Evolutionary conservation across 2,113 vertebrate species (phyloP).

Genomic region (Pteruthius melanotis): DNA sequence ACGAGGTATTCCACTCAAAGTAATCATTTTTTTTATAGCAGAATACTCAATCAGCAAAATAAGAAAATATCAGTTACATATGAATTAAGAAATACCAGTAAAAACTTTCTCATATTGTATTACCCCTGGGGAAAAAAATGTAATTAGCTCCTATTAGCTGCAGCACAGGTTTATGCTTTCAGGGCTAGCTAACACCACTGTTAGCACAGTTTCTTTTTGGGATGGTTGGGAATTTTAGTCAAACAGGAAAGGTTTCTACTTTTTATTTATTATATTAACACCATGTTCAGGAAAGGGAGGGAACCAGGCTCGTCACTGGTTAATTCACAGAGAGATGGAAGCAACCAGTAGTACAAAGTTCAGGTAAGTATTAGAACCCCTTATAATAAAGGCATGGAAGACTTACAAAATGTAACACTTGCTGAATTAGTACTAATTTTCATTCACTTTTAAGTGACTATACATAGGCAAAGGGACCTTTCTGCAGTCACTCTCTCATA

Average conservation of each 20-base stretch:
- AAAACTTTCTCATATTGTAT: neutral
- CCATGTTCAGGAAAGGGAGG: neutral
- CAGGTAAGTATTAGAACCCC: neutral
- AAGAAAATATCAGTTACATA: neutral
- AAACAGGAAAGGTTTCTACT: neutral
- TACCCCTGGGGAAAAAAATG: neutral
- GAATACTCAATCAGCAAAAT: neutral
- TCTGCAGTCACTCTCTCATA: neutral
- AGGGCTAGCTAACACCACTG: neutral
- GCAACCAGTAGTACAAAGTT: neutral
- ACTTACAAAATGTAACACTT: neutral
- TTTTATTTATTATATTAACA: neutral
- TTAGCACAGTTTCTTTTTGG: neutral
- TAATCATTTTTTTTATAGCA: neutral
- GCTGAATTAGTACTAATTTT: neutral
- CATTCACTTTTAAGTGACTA: neutral
- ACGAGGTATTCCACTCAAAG: neutral
- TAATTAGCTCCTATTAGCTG: neutral
- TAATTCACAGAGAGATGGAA: neutral
- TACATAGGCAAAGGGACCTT: neutral
- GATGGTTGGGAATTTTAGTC: neutral
- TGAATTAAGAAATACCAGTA: neutral
- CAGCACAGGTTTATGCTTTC: neutral
- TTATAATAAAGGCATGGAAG: neutral
- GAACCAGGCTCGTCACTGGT: neutral